Evolutionary conservation across 2,888 invertebrate genomes (phyloP).

Genomic region (Willowsia nigromaculata): DNA sequence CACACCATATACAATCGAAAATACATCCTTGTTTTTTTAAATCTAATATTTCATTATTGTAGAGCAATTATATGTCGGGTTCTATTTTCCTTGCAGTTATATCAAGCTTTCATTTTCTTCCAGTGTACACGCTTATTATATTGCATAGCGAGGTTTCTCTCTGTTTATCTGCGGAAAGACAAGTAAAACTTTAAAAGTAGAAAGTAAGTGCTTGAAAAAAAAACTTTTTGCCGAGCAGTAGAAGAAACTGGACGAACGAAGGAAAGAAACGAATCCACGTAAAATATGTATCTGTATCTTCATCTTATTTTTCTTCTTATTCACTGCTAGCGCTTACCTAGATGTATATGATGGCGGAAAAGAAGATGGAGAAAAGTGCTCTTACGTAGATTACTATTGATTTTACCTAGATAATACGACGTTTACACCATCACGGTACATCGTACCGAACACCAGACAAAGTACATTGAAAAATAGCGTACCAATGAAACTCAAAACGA

Average conservation of each 20-base stretch:
- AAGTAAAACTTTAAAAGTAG: background rate
- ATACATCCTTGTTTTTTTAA: too few relatives aligned
- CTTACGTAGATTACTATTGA: slow-evolving; percentile 78
- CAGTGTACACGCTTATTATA: background rate
- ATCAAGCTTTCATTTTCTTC: background rate
- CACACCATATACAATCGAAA: too few relatives aligned
- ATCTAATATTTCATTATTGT: too few relatives aligned
- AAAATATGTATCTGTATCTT: slow-evolving; percentile 13
- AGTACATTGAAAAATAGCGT: slow-evolving; percentile 49
- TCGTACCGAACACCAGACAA: background rate
- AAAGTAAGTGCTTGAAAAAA: background rate
- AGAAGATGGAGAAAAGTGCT: slow-evolving; percentile 72
- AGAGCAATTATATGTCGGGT: too few relatives aligned
- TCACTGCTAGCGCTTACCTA: background rate
- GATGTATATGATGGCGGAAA: background rate
- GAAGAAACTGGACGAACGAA: background rate
- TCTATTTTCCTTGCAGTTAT: too few relatives aligned
- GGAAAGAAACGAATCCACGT: slow-evolving; percentile 12
- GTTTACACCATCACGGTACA: background rate
- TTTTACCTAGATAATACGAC: slow-evolving; percentile 67
- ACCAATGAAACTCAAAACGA: slow-evolving; percentile 59
- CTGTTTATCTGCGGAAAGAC: background rate
- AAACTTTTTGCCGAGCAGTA: background rate
- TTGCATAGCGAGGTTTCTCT: background rate
- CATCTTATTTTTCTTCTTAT: slow-evolving; percentile 20